Evolutionary conservation across 2,888 invertebrate genomes (phyloP), one percentile per base, ranked within the genome.

Genomic region (Tetropium fuscum): DNA sequence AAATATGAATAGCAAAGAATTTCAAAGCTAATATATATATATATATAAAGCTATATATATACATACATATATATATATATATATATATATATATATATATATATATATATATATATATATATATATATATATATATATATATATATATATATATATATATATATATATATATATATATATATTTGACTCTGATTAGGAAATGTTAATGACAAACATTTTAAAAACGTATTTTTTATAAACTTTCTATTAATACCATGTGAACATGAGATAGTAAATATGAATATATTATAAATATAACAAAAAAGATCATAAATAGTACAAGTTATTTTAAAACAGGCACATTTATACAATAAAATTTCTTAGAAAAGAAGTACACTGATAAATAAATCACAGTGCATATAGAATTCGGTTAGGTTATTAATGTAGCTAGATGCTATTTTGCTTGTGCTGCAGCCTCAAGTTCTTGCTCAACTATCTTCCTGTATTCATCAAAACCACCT

Each of bases 401-500:
- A 55, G 25, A 60, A 55, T 62, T 55, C 51, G 22, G 19, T 45
- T 48, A 30, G 30, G 41, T 51, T 40, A 45, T 49, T 53, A 49
- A 64, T 58, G 58, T 63, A 47, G 49, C 51, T 45, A 66, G 58
- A 20, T 57, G 67, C 73, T 74, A 78, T 71, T 79, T 78, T 16
- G 73, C 61, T 58, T 77, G 76, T 22, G 75, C 73, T 18, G 77
- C 74, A 41, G 87, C 87, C 74, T 93, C 93, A 27, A 98, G 87
- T 83, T 98, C 98, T 73, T 87, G 87, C 82, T 98, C 95, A 13
- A 99, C 97, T 61, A 97, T 91, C 77, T 88, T 90, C 77, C 97
- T 90, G 83, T 99, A 99, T 79, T 98, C 97, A 78, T 96, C 95
- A 78, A 99, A 94, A 41, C 99, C 99, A 47, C 98, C 98, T 78